Evolutionary conservation across 2,797 vertebrate genomes (phyloP).

Genomic region (Meriones psammophilus): DNA sequence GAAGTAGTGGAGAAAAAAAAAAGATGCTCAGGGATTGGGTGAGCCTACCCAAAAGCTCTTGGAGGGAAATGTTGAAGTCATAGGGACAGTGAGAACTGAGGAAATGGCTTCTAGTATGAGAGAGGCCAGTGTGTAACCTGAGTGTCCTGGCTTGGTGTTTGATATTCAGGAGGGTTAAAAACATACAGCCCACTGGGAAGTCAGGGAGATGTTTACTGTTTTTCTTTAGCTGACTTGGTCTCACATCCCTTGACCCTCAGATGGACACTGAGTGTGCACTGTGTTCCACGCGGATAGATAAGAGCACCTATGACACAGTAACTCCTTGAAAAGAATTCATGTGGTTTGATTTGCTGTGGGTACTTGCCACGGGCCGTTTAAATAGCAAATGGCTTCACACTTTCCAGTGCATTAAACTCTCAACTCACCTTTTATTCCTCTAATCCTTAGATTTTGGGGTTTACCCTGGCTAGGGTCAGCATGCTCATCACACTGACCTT

Average conservation of each 20-base stretch:
- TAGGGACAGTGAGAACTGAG: not conserved
- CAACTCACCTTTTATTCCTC: not conserved
- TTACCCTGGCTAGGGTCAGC: not conserved
- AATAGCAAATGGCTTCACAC: not conserved
- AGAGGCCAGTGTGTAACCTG: not conserved
- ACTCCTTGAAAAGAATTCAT: not conserved
- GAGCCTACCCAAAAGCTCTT: not conserved
- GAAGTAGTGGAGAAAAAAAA: not conserved
- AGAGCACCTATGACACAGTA: not conserved
- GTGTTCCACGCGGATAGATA: not conserved
- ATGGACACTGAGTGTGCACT: not conserved
- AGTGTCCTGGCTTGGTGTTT: not conserved
- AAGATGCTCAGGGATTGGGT: not conserved
- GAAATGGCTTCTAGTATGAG: not conserved
- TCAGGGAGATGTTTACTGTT: not conserved
- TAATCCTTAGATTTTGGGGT: not conserved
- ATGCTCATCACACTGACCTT: not conserved
- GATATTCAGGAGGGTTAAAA: constrained; percentile 28
- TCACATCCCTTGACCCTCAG: not conserved
- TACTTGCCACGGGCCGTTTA: not conserved
- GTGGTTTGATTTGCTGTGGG: not conserved
- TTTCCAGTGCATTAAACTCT: constrained; percentile 24
- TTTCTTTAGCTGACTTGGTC: not conserved
- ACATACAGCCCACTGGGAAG: not conserved
- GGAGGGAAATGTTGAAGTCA: not conserved